Evolutionary conservation across 2,797 vertebrate genomes (phyloP), one percentile per base, ranked within the genome.

Genomic region (Labeo calbasu): DNA sequence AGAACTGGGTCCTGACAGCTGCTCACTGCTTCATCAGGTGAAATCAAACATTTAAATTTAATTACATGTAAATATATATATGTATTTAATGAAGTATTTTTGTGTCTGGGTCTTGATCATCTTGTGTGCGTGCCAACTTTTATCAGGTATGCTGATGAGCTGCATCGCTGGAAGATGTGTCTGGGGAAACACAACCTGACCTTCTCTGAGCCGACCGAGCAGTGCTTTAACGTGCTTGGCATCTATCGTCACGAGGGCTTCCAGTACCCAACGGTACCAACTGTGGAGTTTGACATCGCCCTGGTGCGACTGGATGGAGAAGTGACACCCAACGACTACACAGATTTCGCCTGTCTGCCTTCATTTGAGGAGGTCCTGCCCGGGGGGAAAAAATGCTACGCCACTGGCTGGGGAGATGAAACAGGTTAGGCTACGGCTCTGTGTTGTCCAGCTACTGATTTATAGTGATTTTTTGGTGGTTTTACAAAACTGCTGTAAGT

Each of bases 131-230:
- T 79, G 65, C 76, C 12, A 17, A 32, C 63, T 23, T 63, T 25
- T 17, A 61, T 71, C 85, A 96, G 95, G 59, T 95, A 95, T 32
- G 94, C 94, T 17, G 92, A 96, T 88, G 92, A 96, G 89, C 90
- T 96, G 68, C 90, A 93, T 23, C 94, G 95, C 36, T 96, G 95
- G 95, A 90, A 84, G 73, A 95, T 96, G 92, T 96, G 95, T 87
- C 89, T 96, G 2, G 94, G 94, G 73, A 96, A 96, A 92, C 93
- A 96, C 92, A 96, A 96, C 88, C 89, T 96, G 90, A 96, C 94
- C 59, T 57, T 87, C 84, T 84, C 88, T 0, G 95, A 96, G 86
- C 65, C 89, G 0, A 91, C 84, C 2, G 90, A 96, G 83, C 71
- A 1, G 28, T 96, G 95, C 89, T 91, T 92, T 55, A 65, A 65